A percentile compares a stretch with the other conserved stretches of the same genome.
phyloP scores from a whole-genome alignment of 1,140 invertebrate species.

The Platorchestia sp. region DNA sequence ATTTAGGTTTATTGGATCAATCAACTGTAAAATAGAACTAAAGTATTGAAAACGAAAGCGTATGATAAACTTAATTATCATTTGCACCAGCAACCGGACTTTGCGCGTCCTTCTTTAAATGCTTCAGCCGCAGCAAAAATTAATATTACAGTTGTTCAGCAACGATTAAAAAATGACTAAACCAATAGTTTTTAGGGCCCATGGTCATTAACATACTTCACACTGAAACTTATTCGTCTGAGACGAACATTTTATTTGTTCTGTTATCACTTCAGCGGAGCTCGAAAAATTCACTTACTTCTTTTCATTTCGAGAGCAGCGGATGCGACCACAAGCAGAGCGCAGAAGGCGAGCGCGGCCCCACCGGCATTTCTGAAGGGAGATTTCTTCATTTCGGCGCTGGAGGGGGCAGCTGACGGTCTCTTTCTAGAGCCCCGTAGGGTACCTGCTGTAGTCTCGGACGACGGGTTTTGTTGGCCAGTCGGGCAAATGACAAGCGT shows the following conservation, averaged over 20 bases:
- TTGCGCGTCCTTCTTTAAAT: no score
- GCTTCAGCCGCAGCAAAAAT: no score
- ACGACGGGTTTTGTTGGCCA: not conserved
- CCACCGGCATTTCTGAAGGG: not conserved
- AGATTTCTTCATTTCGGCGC: not conserved
- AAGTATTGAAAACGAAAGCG: no score
- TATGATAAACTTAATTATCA: no score
- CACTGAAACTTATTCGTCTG: no score
- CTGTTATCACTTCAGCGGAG: no score
- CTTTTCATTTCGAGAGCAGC: constrained; percentile 18
- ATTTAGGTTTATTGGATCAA: no score
- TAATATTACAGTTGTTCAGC: no score
- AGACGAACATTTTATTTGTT: no score
- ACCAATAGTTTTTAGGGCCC: not conserved
- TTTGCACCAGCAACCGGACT: no score
- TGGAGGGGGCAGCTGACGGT: not conserved
- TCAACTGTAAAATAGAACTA: no score
- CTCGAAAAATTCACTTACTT: not conserved
- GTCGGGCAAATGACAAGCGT: not conserved
- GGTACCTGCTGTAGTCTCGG: not conserved
- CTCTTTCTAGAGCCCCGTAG: not conserved
- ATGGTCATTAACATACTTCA: no score
- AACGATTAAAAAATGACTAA: not conserved
- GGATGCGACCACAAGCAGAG: not conserved
- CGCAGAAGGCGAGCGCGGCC: not conserved